These are phyloP conservation scores for Lepisosteus oculatus DNA, from an alignment of 2,113 vertebrate species.

Conservation along the genomic window DNA sequence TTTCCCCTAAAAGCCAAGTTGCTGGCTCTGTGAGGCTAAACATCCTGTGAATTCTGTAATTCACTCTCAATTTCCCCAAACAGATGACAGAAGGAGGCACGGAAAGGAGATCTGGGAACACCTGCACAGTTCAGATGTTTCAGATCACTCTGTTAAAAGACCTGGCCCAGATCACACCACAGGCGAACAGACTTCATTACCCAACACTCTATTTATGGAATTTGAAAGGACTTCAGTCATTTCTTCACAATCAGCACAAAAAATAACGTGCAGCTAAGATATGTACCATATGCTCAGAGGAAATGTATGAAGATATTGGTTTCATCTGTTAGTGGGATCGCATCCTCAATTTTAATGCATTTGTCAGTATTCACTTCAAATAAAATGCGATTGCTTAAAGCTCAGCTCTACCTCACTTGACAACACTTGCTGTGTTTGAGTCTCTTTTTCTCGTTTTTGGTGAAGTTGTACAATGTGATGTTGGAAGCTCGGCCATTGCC, in stretches of 20 bases:
- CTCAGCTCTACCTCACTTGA: conserved; percentile 12
- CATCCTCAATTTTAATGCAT: conserved; percentile 52
- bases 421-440: neutral
- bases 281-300: conserved; percentile 48
- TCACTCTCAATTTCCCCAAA: conserved; percentile 66
- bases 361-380: conserved; percentile 61
- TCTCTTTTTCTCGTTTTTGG: neutral
- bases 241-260: conserved; percentile 46
- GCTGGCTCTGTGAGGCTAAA: conserved; percentile 36
- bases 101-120: conserved; percentile 46
- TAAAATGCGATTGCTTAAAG: conserved; percentile 47
- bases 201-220: conserved; percentile 33
- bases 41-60: conserved; percentile 58
- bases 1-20: no score
- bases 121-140: conserved; percentile 48
- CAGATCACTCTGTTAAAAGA: neutral
- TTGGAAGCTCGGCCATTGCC: no score
- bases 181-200: conserved; percentile 18
- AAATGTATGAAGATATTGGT: neutral
- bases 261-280: conserved; percentile 38
- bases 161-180: conserved; percentile 31
- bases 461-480: no score
- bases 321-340: conserved; percentile 34
- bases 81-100: conserved; percentile 45
- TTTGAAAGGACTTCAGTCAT: conserved; percentile 14